Evolutionary conservation across 2,113 vertebrate species (phyloP), one percentile per base, ranked within the genome.

Genomic region (Gambusia holbrooki): DNA sequence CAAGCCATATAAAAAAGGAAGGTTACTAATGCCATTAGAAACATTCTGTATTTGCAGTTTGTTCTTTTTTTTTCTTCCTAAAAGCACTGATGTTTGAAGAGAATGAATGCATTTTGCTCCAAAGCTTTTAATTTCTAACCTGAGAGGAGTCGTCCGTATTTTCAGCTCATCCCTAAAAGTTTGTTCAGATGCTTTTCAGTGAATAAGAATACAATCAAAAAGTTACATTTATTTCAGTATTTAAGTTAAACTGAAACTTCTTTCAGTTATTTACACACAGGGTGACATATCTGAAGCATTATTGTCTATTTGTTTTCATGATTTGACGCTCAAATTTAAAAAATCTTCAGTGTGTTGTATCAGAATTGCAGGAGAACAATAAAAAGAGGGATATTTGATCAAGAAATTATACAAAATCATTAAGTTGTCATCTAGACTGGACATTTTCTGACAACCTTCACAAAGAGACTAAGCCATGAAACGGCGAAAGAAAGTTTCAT

Each of bases 61-160:
- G 94, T 95, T 42, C 1, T 96, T 96, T 96, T 58, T 37, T 95
- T 42, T 3, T 96, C 96, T 95, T n/a, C 22, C 93, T 92, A 93
- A 96, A 97, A 94, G 96, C 98, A 99, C 98, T 98, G 98, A 98
- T 96, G 93, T 93, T 93, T 94, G 94, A 90, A 96, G 91, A 91
- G 85, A 90, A 83, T 87, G 82, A 86, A 92, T 87, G 88, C 79
- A 76, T 37, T 84, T 86, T 82, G 86, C 84, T 91, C 85, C 84
- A 87, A 77, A 74, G 85, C 67, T 87, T 82, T 74, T 70, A 77
- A 83, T 70, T 51, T 84, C 74, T 40, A 75, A 71, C 81, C 77
- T 69, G 78, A 88, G 80, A 73, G 73, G 80, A 84, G 78, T 77
- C 32, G n/a, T 87, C 74, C 85, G 77, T 91, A 81, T 86, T 84